Conservation (phyloP, 2,888 invertebrate species). For the Papilio demoleus region DNA sequence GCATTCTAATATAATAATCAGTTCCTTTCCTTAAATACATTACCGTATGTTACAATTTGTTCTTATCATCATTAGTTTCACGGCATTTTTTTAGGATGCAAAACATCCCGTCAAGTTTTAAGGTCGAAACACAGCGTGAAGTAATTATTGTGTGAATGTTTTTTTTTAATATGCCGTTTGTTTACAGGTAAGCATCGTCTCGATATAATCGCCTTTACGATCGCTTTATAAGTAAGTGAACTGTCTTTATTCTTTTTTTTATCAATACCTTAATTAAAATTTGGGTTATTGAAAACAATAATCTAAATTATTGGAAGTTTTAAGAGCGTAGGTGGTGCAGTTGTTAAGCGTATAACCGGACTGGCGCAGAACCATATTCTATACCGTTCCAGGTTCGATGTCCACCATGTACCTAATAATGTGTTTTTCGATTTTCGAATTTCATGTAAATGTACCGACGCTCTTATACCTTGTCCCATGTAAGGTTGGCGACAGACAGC, state of each 20-base stretch:
- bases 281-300: neutral
- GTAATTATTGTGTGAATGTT: neutral
- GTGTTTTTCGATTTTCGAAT: too few species aligned
- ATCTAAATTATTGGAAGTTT: neutral
- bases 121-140: slow-evolving; percentile 15
- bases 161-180: slow-evolving; percentile 40
- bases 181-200: slow-evolving; percentile 46
- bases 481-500: too few species aligned
- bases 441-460: too few species aligned
- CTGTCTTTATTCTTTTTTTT: neutral
- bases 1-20: neutral
- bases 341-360: too few species aligned
- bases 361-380: too few species aligned
- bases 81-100: neutral
- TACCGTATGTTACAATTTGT: slow-evolving; percentile 1
- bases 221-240: slow-evolving; percentile 25
- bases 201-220: neutral
- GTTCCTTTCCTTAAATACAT: neutral
- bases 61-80: slow-evolving; percentile 1
- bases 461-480: too few species aligned
- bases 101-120: slow-evolving; percentile 15
- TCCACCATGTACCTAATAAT: too few species aligned
- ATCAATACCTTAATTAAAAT: neutral
- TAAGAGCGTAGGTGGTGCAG: too few species aligned
- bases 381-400: too few species aligned